A percentile compares a stretch with the other conserved stretches of the same genome.
Conservation (phyloP, 2,888 invertebrate genomes). For the Cabera pusaria region DNA sequence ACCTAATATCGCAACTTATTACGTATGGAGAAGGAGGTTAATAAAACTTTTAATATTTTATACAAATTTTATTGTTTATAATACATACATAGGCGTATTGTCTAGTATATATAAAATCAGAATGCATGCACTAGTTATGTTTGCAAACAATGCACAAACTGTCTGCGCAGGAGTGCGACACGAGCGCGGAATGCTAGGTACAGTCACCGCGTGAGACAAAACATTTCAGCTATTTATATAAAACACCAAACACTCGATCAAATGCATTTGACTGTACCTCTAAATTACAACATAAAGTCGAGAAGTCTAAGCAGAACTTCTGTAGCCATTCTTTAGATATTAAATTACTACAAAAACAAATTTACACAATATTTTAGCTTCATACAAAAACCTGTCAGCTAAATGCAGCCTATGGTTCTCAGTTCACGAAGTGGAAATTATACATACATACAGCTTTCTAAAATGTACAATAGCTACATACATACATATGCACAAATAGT, state of each 20-base stretch:
- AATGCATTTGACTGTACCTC: conserved; percentile 4
- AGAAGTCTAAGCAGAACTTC: too few species aligned
- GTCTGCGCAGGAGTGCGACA: conserved; percentile 19
- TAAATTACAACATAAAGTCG: conserved; percentile 3
- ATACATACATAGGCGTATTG: conserved; percentile 55
- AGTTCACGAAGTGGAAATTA: conserved; percentile 10
- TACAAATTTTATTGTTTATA: conserved; percentile 48
- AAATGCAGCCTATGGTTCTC: conserved; percentile 19
- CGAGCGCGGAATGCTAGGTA: conserved; percentile 44
- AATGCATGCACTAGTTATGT: conserved; percentile 38
- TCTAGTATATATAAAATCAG: conserved; percentile 51
- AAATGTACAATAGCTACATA: conserved; percentile 1
- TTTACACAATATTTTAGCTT: conserved; percentile 4
- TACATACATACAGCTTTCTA: neutral
- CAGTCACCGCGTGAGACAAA: conserved; percentile 23
- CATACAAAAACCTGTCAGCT: conserved; percentile 7
- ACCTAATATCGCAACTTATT: too few species aligned
- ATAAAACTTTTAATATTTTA: conserved; percentile 20
- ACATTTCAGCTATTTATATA: conserved; percentile 9
- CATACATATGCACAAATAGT: conserved; percentile 2
- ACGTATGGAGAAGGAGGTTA: neutral
- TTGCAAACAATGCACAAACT: conserved; percentile 38
- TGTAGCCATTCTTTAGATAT: too few species aligned
- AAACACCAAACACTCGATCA: neutral
- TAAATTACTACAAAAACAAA: too few species aligned